Evolutionary conservation across 2,797 vertebrate species (phyloP).

Genomic region (Cygnus olor): DNA sequence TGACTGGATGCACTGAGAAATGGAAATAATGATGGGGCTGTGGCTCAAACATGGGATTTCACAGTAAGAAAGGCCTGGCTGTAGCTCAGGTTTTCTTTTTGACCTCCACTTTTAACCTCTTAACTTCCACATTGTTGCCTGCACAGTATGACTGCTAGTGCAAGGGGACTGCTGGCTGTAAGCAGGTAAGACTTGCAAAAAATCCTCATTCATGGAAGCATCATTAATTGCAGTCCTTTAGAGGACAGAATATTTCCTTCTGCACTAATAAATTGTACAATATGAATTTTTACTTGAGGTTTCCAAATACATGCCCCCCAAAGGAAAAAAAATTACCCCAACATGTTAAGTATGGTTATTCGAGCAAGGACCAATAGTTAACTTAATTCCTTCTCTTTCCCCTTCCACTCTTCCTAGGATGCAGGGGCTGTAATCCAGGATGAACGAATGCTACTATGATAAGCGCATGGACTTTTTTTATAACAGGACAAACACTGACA

Average conservation of each 20-base stretch:
- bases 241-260: background rate
- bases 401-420: constrained; percentile 67
- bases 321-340: too few species aligned
- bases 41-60: constrained; percentile 32
- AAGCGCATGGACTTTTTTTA: constrained; percentile 93
- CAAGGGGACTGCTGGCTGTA: background rate
- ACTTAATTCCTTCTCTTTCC: background rate
- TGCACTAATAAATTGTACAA: background rate
- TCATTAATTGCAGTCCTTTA: background rate
- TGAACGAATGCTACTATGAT: constrained; percentile 88
- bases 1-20: constrained; percentile 8
- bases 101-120: constrained; percentile 33
- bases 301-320: background rate
- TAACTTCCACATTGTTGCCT: background rate
- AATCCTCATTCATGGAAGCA: background rate
- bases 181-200: background rate
- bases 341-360: background rate
- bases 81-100: constrained; percentile 2
- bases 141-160: background rate
- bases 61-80: constrained; percentile 35
- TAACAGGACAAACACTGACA: constrained; percentile 81
- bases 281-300: background rate
- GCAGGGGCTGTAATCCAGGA: constrained; percentile 79
- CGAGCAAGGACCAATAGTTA: background rate
- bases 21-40: constrained; percentile 62